Base-by-base conservation (phyloP, 1,140 invertebrate species). In the Caenorhabditis remanei region DNA sequence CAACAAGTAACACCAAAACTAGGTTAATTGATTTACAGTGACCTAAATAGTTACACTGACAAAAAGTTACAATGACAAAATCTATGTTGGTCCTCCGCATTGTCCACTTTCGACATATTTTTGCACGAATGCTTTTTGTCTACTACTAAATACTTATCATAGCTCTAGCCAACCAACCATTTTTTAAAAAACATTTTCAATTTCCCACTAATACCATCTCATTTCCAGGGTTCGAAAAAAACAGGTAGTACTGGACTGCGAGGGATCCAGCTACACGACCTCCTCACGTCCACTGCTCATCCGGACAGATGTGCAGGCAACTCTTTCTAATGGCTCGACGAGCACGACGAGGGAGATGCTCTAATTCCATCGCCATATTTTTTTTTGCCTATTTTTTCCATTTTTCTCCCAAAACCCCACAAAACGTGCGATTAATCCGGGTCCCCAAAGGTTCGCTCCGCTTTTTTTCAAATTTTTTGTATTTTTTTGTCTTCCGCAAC, bases 251-350 rank as follows among this genome's bases (percentile, higher is more conserved):
- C 71, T 79, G 71, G 71, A 79, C 53, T 53, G 85, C 63, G 85
- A 85, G 63, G 40, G 85, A 85, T 53, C 63, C 85, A 79, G 71
- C 55, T 85, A 58, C 55, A 85, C 85, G 48, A 58, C 85, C 21
- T 75, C 85, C 19, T 85, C 85, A 2, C 85, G 85, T 56, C 85
- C 85, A 32, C 85, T 85, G 14, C 63, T 85, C 46, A 85, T 85
- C 21, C 46, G 67, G 40, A 85, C 85, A n/a, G 85, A 85, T 53
- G 63, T 85, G 65, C 85, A 67, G 46, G 63, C 85, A 43, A 85
- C 67, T 55, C 63, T 71, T 50, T 85, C 85, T 55, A 75, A 53
- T 40, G 63, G 63, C 2, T 79, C 71, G n/a, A 79, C 71, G n/a
- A 79, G 71, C n/a, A 50, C 71, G 5, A 79, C 71, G n/a, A 9